These are phyloP conservation scores for Plecturocebus donacophilus DNA, from an alignment of 2,113 vertebrate genomes.

Conservation along the genomic window DNA sequence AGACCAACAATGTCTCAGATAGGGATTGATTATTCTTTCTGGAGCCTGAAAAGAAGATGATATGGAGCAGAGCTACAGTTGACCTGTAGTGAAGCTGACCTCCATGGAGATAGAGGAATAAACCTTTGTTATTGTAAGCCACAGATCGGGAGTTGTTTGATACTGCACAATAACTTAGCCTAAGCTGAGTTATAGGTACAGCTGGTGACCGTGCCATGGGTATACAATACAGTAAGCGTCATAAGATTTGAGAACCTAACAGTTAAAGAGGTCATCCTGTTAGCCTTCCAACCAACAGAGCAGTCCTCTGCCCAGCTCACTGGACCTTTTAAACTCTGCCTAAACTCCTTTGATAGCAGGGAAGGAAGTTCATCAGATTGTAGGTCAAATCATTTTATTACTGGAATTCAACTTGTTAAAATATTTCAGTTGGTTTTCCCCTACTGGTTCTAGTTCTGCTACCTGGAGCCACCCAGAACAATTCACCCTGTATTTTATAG, in stretches of 20 bases:
- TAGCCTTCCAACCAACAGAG: neutral
- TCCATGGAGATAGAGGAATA: neutral
- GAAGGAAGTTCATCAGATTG: neutral
- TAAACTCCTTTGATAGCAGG: neutral
- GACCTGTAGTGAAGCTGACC: neutral
- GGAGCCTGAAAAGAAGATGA: neutral
- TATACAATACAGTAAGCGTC: neutral
- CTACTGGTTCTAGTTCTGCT: neutral
- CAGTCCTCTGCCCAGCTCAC: neutral
- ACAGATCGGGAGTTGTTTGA: neutral
- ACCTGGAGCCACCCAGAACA: neutral
- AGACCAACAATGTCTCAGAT: neutral
- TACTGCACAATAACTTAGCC: neutral
- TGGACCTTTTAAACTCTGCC: neutral
- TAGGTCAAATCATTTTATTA: neutral
- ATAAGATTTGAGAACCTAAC: neutral
- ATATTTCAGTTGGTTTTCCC: neutral
- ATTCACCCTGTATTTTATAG: neutral
- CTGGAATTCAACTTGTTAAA: conserved; percentile 16
- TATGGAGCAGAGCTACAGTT: neutral
- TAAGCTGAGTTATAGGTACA: neutral
- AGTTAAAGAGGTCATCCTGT: neutral
- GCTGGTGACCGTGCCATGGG: neutral
- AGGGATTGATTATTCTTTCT: neutral
- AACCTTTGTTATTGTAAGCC: neutral